A percentile compares a stretch with the other conserved stretches of the same genome.
These are phyloP conservation scores for Salvator merianae DNA, from an alignment of 2,113 vertebrate genomes.

Conservation along the genomic window DNA sequence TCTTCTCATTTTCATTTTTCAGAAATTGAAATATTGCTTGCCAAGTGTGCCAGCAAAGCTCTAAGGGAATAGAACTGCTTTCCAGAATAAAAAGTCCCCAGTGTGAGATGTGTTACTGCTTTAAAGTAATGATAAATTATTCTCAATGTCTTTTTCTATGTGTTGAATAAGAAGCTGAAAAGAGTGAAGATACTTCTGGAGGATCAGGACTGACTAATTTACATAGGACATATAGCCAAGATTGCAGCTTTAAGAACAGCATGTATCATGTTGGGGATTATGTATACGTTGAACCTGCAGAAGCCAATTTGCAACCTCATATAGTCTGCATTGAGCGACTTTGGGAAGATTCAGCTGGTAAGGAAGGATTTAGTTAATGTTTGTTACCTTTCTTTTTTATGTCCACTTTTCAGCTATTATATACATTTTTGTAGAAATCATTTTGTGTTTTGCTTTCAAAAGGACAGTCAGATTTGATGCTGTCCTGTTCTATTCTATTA, in stretches of 20 bases:
- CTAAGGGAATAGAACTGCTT: neutral
- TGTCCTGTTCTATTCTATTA: too few species aligned
- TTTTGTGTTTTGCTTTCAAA: neutral
- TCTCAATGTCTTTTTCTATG: slow-evolving; percentile 10
- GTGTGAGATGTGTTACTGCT: neutral
- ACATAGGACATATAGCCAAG: slow-evolving; percentile 95
- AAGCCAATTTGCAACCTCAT: slow-evolving; percentile 91
- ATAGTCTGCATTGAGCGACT: slow-evolving; percentile 98
- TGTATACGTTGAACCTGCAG: slow-evolving; percentile 95
- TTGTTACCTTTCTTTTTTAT: neutral
- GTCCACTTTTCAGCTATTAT: too few species aligned
- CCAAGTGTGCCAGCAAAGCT: neutral
- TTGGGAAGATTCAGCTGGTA: slow-evolving; percentile 96
- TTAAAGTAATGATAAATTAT: slow-evolving; percentile 14
- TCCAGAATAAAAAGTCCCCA: too few species aligned
- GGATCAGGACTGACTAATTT: slow-evolving; percentile 84
- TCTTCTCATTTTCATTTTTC: neutral
- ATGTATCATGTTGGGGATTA: slow-evolving; percentile 98
- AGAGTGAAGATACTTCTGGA: slow-evolving; percentile 88
- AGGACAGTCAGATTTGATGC: neutral
- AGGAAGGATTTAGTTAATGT: slow-evolving; percentile 17
- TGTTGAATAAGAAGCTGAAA: slow-evolving; percentile 89
- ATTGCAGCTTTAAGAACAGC: slow-evolving; percentile 98
- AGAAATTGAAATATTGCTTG: neutral
- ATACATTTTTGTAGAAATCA: too few species aligned